phyloP scores from a whole-genome alignment of 2,113 vertebrate species.

The Pongo abelii region DNA sequence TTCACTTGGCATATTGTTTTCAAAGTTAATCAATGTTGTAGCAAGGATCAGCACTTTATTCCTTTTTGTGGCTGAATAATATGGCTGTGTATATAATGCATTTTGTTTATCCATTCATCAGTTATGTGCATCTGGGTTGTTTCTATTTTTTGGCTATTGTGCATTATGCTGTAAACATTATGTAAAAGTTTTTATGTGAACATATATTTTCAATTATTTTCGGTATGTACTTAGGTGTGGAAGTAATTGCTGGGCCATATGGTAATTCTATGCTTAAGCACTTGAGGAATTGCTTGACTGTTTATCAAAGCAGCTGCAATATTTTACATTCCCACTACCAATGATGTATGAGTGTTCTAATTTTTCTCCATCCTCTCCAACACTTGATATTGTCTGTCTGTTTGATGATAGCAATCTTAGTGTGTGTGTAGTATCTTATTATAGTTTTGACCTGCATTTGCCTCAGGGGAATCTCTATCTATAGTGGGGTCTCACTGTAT shows the following conservation, averaged over 20 bases:
- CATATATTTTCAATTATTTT: background rate
- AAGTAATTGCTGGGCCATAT: background rate
- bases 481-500: too few species aligned
- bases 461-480: background rate
- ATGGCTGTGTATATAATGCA: background rate
- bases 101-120: background rate
- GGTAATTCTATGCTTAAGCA: background rate
- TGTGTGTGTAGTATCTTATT: background rate
- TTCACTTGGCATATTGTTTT: background rate
- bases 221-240: background rate
- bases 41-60: background rate
- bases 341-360: background rate
- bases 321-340: background rate
- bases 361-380: background rate
- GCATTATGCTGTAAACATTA: background rate
- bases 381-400: background rate
- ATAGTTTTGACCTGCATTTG: background rate
- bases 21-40: background rate
- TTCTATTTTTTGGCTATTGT: background rate
- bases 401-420: background rate
- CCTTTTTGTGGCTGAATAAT: background rate
- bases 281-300: background rate
- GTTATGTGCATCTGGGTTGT: background rate
- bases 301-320: background rate
- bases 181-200: background rate